A percentile compares a stretch with the other conserved stretches of the same genome.
phyloP scores from a whole-genome alignment of 2,888 invertebrate genomes.

The Argynnis bischoffii region DNA sequence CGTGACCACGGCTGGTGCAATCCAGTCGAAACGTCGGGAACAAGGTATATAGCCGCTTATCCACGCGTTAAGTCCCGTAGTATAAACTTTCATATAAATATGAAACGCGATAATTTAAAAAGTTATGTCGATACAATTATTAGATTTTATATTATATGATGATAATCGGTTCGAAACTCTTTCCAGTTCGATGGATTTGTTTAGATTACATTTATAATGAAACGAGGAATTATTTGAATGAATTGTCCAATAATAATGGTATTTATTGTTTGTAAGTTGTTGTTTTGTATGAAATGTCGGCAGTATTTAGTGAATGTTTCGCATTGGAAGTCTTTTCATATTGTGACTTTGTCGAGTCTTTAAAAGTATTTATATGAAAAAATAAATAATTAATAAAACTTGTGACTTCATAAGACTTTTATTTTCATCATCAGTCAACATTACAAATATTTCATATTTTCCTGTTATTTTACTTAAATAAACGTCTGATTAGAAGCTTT shows the following conservation, averaged over 20 bases:
- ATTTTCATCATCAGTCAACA: slow-evolving; percentile 46
- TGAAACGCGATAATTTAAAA: too few relatives aligned
- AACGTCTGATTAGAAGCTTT: too few relatives aligned
- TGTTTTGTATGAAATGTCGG: slow-evolving; percentile 72
- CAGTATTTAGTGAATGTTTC: slow-evolving; percentile 74
- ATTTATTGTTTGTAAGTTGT: slow-evolving; percentile 79
- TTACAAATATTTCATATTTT: too few relatives aligned
- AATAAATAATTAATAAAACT: slow-evolving; percentile 70
- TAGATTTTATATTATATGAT: slow-evolving; percentile 38
- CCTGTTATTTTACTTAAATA: too few relatives aligned
- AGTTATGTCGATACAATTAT: slow-evolving; percentile 35
- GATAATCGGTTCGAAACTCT: slow-evolving; percentile 39
- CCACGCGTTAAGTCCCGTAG: too few relatives aligned
- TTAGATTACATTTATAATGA: slow-evolving; percentile 52
- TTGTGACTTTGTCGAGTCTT: slow-evolving; percentile 79
- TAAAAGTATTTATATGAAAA: slow-evolving; percentile 81
- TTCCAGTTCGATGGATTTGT: slow-evolving; percentile 48
- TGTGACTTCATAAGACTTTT: slow-evolving; percentile 67
- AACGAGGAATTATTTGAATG: slow-evolving; percentile 70
- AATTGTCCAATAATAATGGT: slow-evolving; percentile 74
- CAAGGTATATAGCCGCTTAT: too few relatives aligned
- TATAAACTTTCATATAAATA: too few relatives aligned
- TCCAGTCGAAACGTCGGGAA: too few relatives aligned
- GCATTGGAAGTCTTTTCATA: slow-evolving; percentile 74
- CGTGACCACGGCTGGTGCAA: too few relatives aligned